Conservation (phyloP, 2,888 invertebrate species). For the Parnassius mnemosyne region DNA sequence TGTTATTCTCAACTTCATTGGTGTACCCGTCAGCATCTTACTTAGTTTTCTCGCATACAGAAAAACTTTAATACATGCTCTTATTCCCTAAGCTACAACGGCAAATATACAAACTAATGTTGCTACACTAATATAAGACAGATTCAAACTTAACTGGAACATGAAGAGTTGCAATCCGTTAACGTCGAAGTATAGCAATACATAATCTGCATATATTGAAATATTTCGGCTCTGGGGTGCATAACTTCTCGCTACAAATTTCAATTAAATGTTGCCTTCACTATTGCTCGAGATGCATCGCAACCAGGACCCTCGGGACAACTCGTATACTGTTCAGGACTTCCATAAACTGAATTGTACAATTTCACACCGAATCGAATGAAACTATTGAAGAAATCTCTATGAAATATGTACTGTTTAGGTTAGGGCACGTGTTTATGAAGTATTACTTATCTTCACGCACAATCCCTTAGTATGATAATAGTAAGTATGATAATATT, state of each 20-base stretch:
- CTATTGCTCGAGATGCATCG: constrained; percentile 12
- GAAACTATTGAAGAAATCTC: constrained; percentile 2
- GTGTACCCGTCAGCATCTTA: too few species aligned
- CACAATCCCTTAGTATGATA: too few species aligned
- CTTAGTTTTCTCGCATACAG: too few species aligned
- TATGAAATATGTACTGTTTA: too few species aligned
- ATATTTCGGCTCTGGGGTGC: constrained; percentile 21
- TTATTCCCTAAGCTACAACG: too few species aligned
- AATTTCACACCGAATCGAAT: constrained; percentile 16
- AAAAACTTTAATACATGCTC: too few species aligned
- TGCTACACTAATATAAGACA: background rate
- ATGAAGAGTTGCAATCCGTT: constrained; percentile 2
- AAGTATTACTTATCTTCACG: too few species aligned
- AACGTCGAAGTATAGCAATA: constrained; percentile 5
- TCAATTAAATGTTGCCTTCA: constrained; percentile 42
- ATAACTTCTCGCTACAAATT: constrained; percentile 39
- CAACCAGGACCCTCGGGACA: constrained; percentile 15
- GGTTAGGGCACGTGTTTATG: too few species aligned
- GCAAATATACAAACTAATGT: too few species aligned
- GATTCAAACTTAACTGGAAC: background rate
- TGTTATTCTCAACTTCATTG: too few species aligned
- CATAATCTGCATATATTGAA: constrained; percentile 24
- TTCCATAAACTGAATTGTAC: constrained; percentile 20
- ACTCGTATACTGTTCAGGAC: constrained; percentile 11
- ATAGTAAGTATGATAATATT: too few species aligned